Evolutionary conservation across 2,888 invertebrate genomes (phyloP).

Genomic region (Drosophila atroscutellata): DNA sequence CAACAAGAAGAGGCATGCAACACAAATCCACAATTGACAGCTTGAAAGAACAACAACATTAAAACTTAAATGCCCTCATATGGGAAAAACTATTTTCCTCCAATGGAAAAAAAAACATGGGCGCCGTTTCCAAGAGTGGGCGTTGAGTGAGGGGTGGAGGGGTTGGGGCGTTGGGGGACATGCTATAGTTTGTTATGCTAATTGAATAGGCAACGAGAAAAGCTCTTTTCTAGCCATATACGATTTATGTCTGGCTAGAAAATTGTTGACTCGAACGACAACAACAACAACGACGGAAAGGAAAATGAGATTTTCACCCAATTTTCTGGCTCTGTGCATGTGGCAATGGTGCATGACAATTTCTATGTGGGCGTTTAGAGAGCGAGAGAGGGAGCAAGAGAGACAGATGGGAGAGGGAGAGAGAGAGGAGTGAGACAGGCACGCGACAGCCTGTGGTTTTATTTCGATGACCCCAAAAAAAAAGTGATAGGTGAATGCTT

Average conservation of each 20-base stretch:
- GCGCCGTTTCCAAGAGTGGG: constrained; percentile 61
- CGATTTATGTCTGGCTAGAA: constrained; percentile 63
- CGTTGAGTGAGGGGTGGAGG: constrained; percentile 35
- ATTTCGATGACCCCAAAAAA: constrained; percentile 14
- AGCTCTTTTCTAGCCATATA: constrained; percentile 62
- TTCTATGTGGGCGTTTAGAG: constrained; percentile 28
- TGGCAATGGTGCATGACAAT: constrained; percentile 68
- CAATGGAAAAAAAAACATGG: constrained; percentile 35
- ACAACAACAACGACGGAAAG: constrained; percentile 13
- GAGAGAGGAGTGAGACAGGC: constrained; percentile 11
- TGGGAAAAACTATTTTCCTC: constrained; percentile 39
- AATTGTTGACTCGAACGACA: constrained; percentile 19
- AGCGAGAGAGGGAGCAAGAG: neutral
- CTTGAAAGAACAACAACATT: constrained; percentile 12
- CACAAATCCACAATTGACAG: constrained; percentile 46
- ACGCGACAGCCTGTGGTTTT: constrained; percentile 55
- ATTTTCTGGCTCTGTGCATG: constrained; percentile 72
- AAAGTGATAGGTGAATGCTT: constrained; percentile 21
- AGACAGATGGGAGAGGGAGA: neutral
- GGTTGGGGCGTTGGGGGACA: neutral
- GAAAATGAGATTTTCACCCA: constrained; percentile 74
- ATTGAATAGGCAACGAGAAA: constrained; percentile 67
- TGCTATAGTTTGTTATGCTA: constrained; percentile 73
- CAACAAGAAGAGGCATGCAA: constrained; percentile 34
- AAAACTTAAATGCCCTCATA: constrained; percentile 37